phyloP scores from a whole-genome alignment of 2,888 invertebrate species.

The Ptychoptera contaminata region DNA sequence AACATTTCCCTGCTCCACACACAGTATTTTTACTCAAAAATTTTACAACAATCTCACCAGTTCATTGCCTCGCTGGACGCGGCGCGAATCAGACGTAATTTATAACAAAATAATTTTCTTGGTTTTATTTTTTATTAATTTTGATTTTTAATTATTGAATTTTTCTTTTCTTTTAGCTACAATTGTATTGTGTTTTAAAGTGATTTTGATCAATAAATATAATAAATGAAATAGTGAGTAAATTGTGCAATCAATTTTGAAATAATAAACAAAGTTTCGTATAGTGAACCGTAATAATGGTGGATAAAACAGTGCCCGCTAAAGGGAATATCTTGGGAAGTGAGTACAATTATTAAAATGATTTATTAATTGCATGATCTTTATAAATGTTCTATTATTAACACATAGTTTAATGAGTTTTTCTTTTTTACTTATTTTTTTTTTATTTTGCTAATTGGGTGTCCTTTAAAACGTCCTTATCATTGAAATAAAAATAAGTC shows the following conservation, averaged over 20 bases:
- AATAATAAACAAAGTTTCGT: neutral
- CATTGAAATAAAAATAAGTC: too few species aligned
- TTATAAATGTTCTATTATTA: too few species aligned
- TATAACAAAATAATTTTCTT: too few species aligned
- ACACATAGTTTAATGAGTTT: too few species aligned
- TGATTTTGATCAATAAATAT: neutral
- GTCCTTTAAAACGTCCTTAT: too few species aligned
- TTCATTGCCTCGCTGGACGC: slow-evolving; percentile 2
- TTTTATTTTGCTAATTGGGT: too few species aligned
- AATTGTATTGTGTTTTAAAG: neutral
- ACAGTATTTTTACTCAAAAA: too few species aligned
- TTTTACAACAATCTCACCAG: neutral
- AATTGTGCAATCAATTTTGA: neutral
- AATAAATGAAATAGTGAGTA: neutral
- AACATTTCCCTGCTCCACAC: too few species aligned
- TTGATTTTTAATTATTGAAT: neutral
- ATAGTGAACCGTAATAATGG: slow-evolving; percentile 2
- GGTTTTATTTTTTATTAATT: neutral
- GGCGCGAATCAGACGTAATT: neutral
- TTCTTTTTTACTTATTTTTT: neutral
- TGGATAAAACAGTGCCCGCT: slow-evolving; percentile 37
- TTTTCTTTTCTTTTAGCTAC: neutral
- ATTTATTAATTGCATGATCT: too few species aligned
- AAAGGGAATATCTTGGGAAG: slow-evolving; percentile 41
- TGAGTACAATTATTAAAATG: slow-evolving; percentile 27